A percentile compares a stretch with the other conserved stretches of the same genome.
Evolutionary conservation across 2,113 vertebrate species (phyloP).

Genomic region (Struthidea cinerea): DNA sequence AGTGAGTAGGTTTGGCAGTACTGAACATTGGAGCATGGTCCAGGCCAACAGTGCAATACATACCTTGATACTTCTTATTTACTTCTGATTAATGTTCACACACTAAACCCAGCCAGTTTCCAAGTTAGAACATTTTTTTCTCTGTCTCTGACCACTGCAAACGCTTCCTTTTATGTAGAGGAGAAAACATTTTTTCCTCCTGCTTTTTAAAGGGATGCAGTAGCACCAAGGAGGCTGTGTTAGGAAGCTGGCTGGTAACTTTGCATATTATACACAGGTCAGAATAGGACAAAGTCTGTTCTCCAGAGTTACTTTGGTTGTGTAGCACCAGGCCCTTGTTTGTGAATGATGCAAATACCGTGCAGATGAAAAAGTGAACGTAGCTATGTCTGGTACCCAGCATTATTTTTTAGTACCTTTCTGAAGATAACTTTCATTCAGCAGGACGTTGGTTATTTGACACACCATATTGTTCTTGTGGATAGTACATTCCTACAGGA

Average conservation of each 20-base stretch:
- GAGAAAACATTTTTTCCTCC: neutral
- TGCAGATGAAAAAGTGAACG: neutral
- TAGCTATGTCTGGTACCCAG: neutral
- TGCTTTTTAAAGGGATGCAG: neutral
- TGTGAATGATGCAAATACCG: neutral
- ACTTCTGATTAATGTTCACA: neutral
- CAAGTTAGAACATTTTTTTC: neutral
- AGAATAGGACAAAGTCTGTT: neutral
- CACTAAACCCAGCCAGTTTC: neutral
- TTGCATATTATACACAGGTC: neutral
- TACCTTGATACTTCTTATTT: neutral
- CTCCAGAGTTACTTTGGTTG: neutral
- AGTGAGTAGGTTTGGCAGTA: neutral
- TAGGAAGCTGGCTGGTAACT: neutral
- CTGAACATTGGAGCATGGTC: neutral
- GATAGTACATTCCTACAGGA: neutral
- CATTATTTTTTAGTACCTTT: neutral
- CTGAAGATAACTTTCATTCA: neutral
- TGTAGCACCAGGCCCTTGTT: neutral
- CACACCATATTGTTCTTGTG: neutral
- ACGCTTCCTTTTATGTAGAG: neutral
- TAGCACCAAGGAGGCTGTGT: neutral
- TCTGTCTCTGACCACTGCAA: neutral
- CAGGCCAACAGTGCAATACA: neutral
- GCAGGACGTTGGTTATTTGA: neutral